phyloP scores from a whole-genome alignment of 2,113 vertebrate genomes.

The Cynopterus brachyotis region DNA sequence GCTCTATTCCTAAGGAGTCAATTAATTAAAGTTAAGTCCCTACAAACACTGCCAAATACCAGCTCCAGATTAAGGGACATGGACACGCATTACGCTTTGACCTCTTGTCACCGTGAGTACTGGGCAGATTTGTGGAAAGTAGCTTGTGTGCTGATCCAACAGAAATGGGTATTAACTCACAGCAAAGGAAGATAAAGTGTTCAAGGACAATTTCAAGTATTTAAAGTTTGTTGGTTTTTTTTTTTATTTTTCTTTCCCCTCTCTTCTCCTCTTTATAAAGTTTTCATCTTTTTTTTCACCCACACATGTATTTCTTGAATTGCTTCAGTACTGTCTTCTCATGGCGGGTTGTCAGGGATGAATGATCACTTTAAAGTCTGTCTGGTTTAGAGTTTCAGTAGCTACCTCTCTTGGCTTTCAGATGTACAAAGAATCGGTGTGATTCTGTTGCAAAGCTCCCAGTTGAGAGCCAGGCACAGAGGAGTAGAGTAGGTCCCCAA shows the following conservation, averaged over 20 bases:
- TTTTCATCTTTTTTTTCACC: neutral
- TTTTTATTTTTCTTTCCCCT: neutral
- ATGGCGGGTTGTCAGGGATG: neutral
- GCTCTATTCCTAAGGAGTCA: conserved; percentile 33
- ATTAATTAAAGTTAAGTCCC: conserved; percentile 69
- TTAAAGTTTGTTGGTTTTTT: neutral
- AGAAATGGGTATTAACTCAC: conserved; percentile 50
- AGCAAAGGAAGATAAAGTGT: neutral
- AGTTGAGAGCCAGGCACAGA: neutral
- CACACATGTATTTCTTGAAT: neutral
- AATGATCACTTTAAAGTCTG: conserved; percentile 18
- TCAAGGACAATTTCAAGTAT: conserved; percentile 16
- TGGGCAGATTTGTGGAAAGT: conserved; percentile 24
- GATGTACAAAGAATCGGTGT: neutral
- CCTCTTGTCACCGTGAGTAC: neutral
- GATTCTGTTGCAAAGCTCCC: neutral
- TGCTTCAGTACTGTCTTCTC: neutral
- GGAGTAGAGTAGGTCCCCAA: neutral
- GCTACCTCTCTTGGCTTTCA: neutral
- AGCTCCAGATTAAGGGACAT: conserved; percentile 17
- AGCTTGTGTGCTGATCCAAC: conserved; percentile 37
- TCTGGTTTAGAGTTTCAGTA: neutral
- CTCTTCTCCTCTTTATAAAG: neutral
- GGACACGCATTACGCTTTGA: neutral
- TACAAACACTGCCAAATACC: conserved; percentile 30